A percentile compares a stretch with the other conserved stretches of the same genome.
Conservation (phyloP, 2,888 invertebrate species). For the Siphlonurus alternatus region DNA sequence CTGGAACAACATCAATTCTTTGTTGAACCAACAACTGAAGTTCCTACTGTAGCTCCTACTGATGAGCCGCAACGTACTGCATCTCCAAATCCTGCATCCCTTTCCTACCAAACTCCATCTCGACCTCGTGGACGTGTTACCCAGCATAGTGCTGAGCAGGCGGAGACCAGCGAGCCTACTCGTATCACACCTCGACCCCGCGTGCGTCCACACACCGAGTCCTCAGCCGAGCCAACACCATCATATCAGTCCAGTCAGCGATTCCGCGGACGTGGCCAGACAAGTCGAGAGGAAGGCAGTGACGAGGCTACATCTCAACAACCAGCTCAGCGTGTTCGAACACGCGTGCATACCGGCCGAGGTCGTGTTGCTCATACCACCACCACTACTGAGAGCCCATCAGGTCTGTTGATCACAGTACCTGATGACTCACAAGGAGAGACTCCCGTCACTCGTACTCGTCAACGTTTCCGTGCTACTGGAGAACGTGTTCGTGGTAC, state of each 20-base stretch:
- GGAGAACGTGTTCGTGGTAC: background rate
- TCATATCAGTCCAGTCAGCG: background rate
- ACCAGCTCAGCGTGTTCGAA: background rate
- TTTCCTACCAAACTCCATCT: background rate
- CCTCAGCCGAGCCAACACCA: background rate
- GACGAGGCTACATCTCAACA: background rate
- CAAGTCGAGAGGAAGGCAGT: background rate
- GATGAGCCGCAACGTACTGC: background rate
- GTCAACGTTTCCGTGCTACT: background rate
- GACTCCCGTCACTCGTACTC: background rate
- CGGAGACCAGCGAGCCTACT: background rate
- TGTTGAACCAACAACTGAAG: background rate
- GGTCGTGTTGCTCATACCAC: background rate
- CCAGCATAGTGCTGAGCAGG: background rate
- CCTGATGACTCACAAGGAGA: background rate
- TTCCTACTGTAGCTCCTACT: background rate
- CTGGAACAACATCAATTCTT: background rate
- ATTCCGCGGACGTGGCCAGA: background rate
- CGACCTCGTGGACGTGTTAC: background rate
- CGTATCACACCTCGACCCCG: too few relatives aligned
- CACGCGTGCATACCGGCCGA: background rate
- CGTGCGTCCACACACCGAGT: background rate
- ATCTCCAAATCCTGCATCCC: background rate
- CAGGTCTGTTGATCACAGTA: background rate
- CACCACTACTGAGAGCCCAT: background rate